Conservation (phyloP, 2,888 invertebrate species). For the Steromphala cineraria region DNA sequence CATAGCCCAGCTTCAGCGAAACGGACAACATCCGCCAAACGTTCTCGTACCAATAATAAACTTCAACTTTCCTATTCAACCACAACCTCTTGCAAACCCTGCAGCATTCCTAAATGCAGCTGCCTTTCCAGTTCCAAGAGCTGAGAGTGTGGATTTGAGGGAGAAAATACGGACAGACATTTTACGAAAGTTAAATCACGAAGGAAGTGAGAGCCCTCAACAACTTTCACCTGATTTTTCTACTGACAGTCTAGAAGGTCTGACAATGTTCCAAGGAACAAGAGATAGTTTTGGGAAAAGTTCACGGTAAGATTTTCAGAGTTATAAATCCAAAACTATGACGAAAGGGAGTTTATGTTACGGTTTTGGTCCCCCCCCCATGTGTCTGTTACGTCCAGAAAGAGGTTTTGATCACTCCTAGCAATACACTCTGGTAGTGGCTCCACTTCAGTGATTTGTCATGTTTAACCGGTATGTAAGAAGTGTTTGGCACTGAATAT, state of each 20-base stretch:
- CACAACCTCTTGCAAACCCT: not conserved
- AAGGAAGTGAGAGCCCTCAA: not conserved
- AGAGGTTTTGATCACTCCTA: no score
- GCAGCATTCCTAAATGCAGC: not conserved
- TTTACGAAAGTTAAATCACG: constrained; percentile 16
- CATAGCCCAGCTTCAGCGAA: not conserved
- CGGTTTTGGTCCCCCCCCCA: no score
- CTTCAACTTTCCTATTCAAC: not conserved
- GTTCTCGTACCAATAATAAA: not conserved
- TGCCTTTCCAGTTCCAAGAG: not conserved
- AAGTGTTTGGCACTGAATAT: no score
- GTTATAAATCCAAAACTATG: no score
- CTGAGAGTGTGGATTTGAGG: constrained; percentile 1
- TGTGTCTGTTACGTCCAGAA: no score
- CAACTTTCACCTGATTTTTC: not conserved
- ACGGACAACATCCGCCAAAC: not conserved
- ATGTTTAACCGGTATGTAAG: no score
- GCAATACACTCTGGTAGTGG: no score
- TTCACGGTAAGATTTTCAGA: no score
- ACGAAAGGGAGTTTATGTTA: no score
- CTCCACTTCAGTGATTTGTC: no score
- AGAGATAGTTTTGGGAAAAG: not conserved
- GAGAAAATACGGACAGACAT: constrained; percentile 26
- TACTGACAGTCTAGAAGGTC: not conserved
- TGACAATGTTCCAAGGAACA: not conserved